phyloP scores from a whole-genome alignment of 2,113 vertebrate species.

The Cynopterus brachyotis region DNA sequence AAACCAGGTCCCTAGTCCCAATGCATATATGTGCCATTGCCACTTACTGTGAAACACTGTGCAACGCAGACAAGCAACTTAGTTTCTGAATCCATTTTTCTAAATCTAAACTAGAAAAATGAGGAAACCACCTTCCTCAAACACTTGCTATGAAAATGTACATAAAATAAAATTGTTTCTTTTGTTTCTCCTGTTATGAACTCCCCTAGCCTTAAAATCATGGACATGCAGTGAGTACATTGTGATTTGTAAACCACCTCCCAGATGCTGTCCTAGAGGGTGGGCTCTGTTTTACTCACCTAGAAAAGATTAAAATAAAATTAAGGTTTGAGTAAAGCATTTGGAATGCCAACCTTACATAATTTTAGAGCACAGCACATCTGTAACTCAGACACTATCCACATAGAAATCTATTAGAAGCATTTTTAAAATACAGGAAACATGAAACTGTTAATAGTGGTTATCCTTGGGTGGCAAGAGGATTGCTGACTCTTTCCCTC shows the following conservation, averaged over 20 bases:
- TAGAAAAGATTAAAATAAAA: neutral
- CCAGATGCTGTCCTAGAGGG: neutral
- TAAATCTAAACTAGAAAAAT: neutral
- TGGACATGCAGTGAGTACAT: neutral
- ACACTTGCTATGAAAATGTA: neutral
- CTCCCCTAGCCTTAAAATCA: neutral
- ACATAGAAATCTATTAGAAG: neutral
- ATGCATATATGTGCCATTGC: neutral
- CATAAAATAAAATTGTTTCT: neutral
- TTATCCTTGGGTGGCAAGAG: neutral
- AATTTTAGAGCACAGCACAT: neutral
- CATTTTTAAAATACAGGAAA: slow-evolving; percentile 2
- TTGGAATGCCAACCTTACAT: neutral
- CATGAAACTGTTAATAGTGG: neutral
- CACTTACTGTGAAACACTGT: neutral
- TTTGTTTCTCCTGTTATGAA: neutral
- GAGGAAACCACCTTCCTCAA: neutral
- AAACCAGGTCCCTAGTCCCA: neutral
- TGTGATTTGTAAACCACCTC: neutral
- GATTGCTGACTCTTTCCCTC: neutral
- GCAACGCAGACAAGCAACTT: neutral
- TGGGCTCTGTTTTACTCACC: neutral
- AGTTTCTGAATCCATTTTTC: neutral
- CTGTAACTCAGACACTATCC: neutral
- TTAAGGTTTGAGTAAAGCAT: neutral